Conservation (phyloP, 1,140 invertebrate species). For the Lucilia cuprina region DNA sequence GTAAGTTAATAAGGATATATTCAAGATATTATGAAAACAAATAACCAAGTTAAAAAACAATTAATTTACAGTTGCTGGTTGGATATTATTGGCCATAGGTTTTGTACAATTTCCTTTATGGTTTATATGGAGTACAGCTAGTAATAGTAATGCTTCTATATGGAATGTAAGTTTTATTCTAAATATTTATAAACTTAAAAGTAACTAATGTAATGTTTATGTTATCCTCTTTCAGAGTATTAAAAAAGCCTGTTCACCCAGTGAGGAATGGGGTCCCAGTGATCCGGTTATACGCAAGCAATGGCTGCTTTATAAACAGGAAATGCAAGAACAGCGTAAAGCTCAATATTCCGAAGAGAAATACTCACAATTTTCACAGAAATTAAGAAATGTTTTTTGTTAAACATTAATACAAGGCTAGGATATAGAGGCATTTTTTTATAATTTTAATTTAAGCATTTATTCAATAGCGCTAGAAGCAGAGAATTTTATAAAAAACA, state of each 20-base stretch:
- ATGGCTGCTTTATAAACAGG: constrained; percentile 65
- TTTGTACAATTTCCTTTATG: constrained; percentile 65
- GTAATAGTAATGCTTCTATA: constrained; percentile 42
- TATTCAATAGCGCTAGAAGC: background rate
- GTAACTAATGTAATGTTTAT: background rate
- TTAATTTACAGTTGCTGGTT: constrained; percentile 57
- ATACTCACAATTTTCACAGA: constrained; percentile 51
- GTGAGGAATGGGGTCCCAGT: constrained; percentile 70
- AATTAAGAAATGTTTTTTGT: constrained; percentile 46
- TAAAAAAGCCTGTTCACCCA: constrained; percentile 63
- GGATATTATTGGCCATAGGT: constrained; percentile 64
- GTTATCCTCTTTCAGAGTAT: constrained; percentile 63
- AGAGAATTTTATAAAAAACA: background rate
- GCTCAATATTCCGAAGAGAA: constrained; percentile 41
- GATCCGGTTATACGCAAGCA: constrained; percentile 63
- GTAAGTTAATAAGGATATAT: constrained; percentile 42
- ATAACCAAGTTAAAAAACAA: background rate
- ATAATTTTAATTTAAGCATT: background rate
- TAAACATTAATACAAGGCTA: background rate
- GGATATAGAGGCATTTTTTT: constrained; percentile 1
- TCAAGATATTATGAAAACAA: background rate
- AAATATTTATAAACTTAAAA: background rate
- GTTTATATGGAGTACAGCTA: constrained; percentile 54
- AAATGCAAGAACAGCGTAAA: constrained; percentile 31
- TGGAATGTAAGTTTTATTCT: constrained; percentile 56